Evolutionary conservation across 2,888 invertebrate genomes (phyloP).

Genomic region (Chaetogeoica ovagalla): DNA sequence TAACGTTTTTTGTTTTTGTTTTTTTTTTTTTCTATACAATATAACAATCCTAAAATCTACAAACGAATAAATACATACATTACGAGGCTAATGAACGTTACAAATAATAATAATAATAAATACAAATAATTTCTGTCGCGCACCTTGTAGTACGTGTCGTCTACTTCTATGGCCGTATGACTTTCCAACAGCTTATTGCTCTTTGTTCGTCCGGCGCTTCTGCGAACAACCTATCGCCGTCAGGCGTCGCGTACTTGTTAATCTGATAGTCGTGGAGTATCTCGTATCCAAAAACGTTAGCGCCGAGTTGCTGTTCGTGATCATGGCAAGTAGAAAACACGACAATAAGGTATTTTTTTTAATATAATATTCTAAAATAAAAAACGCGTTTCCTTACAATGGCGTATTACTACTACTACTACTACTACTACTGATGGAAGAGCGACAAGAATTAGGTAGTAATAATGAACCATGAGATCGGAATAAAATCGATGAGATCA

Average conservation of each 20-base stretch:
- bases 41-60: slow-evolving; percentile 49
- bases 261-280: slow-evolving; percentile 78
- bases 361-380: no score
- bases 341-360: no score
- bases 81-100: slow-evolving; percentile 47
- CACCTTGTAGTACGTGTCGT: no score
- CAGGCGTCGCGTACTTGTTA: slow-evolving; percentile 73
- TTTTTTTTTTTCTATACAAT: neutral
- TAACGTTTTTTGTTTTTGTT: slow-evolving; percentile 27
- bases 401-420: no score
- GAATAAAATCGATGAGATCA: no score
- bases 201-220: slow-evolving; percentile 76
- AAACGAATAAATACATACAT: slow-evolving; percentile 43
- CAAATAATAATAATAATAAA: slow-evolving; percentile 35
- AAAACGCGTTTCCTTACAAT: no score
- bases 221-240: slow-evolving; percentile 74
- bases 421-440: no score
- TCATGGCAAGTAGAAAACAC: no score
- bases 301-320: slow-evolving; percentile 72
- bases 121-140: no score
- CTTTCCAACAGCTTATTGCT: slow-evolving; percentile 79
- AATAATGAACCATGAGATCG: no score
- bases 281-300: slow-evolving; percentile 77
- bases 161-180: slow-evolving; percentile 25
- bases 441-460: no score